A percentile compares a stretch with the other conserved stretches of the same genome.
Evolutionary conservation across 2,797 vertebrate genomes (phyloP).

Genomic region (Carcharodon carcharias): DNA sequence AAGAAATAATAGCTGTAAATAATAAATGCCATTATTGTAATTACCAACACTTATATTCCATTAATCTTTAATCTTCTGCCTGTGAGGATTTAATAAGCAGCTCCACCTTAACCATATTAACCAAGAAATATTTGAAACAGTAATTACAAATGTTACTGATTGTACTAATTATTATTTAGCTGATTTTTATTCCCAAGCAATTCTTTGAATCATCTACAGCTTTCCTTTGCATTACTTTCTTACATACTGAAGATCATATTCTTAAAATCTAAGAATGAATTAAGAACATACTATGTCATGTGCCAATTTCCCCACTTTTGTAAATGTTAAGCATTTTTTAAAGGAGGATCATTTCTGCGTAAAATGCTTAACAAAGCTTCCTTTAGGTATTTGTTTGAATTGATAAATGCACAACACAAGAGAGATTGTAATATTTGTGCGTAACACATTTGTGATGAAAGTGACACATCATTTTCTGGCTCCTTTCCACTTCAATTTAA

Average conservation of each 20-base stretch:
- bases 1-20: not conserved
- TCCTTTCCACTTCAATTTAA: not conserved
- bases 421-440: not conserved
- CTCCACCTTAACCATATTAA: not conserved
- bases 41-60: not conserved
- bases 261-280: not conserved
- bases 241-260: not conserved
- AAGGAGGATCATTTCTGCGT: not conserved
- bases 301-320: not conserved
- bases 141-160: slow-evolving; percentile 11
- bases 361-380: not conserved
- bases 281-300: too few species aligned
- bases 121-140: not conserved
- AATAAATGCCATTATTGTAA: not conserved
- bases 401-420: not conserved
- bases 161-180: slow-evolving; percentile 10
- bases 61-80: not conserved
- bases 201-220: not conserved
- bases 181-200: slow-evolving; percentile 11
- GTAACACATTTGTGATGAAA: not conserved
- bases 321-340: not conserved
- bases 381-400: not conserved
- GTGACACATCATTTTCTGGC: not conserved
- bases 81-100: slow-evolving; percentile 24
- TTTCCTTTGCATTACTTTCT: not conserved